Conservation (phyloP, 2,888 invertebrate genomes). For the Orchesella flavescens region DNA sequence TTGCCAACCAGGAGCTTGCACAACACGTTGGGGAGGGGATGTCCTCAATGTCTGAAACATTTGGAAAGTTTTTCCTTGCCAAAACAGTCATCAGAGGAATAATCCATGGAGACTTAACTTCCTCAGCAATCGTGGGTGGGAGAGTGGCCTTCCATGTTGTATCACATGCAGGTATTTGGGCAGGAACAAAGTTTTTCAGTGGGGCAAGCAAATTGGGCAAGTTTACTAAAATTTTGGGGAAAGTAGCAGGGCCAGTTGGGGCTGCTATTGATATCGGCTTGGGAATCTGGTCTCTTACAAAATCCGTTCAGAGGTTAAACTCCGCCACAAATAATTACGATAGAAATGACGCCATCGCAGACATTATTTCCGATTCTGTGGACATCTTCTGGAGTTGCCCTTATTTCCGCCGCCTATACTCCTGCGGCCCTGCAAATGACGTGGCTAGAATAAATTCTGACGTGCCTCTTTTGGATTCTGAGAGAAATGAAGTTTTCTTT, state of each 20-base stretch:
- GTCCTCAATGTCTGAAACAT: too few relatives aligned
- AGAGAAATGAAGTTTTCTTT: slow-evolving; percentile 4
- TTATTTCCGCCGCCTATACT: slow-evolving; percentile 42
- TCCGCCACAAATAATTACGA: slow-evolving; percentile 34
- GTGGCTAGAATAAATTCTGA: slow-evolving; percentile 28
- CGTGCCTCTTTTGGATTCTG: slow-evolving; percentile 28
- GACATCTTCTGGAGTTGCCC: slow-evolving; percentile 42
- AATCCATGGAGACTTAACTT: slow-evolving; percentile 21
- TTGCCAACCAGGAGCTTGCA: too few relatives aligned
- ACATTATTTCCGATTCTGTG: slow-evolving; percentile 47
- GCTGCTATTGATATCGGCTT: slow-evolving; percentile 31
- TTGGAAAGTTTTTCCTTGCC: background rate
- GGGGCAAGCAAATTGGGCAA: too few relatives aligned
- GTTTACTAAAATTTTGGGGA: slow-evolving; percentile 7
- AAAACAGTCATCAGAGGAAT: slow-evolving; percentile 39
- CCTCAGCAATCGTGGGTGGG: slow-evolving; percentile 31
- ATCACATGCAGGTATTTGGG: background rate
- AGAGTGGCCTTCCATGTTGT: slow-evolving; percentile 17
- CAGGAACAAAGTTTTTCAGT: background rate
- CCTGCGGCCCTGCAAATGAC: slow-evolving; percentile 36
- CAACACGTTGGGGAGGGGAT: too few relatives aligned
- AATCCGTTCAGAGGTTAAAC: background rate
- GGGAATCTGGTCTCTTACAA: slow-evolving; percentile 7
- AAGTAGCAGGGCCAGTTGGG: slow-evolving; percentile 34
- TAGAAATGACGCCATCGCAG: slow-evolving; percentile 58